These are phyloP conservation scores for Apamea monoglypha DNA, from an alignment of 2,888 invertebrate species.

Conservation along the genomic window DNA sequence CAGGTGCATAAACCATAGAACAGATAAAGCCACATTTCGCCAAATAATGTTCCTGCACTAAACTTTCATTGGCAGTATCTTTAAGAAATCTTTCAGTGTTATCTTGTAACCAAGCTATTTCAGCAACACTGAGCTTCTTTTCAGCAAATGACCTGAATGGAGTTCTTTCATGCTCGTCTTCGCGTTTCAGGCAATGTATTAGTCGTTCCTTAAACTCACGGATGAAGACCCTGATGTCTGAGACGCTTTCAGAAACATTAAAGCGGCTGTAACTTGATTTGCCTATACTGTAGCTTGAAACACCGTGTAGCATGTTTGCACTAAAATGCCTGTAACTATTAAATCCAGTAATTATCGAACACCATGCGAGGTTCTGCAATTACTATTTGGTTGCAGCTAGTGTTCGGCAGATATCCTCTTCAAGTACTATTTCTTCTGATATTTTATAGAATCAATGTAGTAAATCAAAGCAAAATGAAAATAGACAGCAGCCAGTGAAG, in stretches of 20 bases:
- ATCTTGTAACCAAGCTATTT: slow-evolving; percentile 77
- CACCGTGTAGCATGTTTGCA: neutral
- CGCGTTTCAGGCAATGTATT: slow-evolving; percentile 68
- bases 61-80: slow-evolving; percentile 76
- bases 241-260: slow-evolving; percentile 74
- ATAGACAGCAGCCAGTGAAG: neutral
- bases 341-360: neutral
- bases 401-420: neutral
- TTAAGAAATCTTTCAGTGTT: slow-evolving; percentile 79
- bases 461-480: neutral
- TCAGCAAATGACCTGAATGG: slow-evolving; percentile 79
- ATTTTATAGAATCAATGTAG: neutral
- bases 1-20: slow-evolving; percentile 82
- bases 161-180: slow-evolving; percentile 66
- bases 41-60: slow-evolving; percentile 74
- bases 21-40: slow-evolving; percentile 79
- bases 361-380: neutral
- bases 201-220: slow-evolving; percentile 78
- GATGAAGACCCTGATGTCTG: slow-evolving; percentile 80
- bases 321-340: neutral
- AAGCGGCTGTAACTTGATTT: slow-evolving; percentile 74
- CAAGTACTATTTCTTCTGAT: neutral
- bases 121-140: slow-evolving; percentile 66
- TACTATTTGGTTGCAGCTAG: neutral
- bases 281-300: slow-evolving; percentile 66